Percentiles rank a stretch among this genome's conserved stretches.
Conservation (phyloP, 1,140 invertebrate genomes). For the Drosophila miranda region DNA sequence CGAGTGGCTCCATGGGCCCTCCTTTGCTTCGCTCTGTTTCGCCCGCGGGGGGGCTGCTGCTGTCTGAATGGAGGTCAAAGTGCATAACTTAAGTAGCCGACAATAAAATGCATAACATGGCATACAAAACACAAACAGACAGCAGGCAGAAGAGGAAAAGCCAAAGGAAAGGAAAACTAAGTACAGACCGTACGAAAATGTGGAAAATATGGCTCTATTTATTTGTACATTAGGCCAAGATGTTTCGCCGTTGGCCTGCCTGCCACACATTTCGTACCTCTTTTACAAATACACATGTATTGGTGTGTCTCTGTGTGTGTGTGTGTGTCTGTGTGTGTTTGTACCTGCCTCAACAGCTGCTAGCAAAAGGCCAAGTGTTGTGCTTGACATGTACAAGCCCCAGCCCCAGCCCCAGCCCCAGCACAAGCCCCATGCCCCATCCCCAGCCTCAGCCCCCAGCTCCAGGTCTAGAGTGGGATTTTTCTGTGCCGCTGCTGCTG, state of each 20-base stretch:
- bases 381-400: slow-evolving; percentile 69
- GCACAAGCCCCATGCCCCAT: background rate
- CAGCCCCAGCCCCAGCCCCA: slow-evolving; percentile 4
- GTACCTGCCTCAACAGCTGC: slow-evolving; percentile 67
- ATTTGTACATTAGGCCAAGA: slow-evolving; percentile 71
- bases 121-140: slow-evolving; percentile 42
- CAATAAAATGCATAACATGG: slow-evolving; percentile 79
- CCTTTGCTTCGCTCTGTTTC: slow-evolving; percentile 3
- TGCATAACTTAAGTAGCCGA: slow-evolving; percentile 80
- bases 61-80: slow-evolving; percentile 76
- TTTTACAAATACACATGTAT: background rate
- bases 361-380: slow-evolving; percentile 76
- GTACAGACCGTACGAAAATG: slow-evolving; percentile 60
- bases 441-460: slow-evolving; percentile 27
- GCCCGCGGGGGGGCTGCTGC: slow-evolving; percentile 18
- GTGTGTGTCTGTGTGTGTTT: slow-evolving; percentile 37
- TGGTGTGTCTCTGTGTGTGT: background rate
- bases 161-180: slow-evolving; percentile 41
- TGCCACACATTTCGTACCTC: slow-evolving; percentile 13
- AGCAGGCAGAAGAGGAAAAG: background rate
- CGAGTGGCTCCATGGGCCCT: slow-evolving; percentile 23
- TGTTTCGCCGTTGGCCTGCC: slow-evolving; percentile 48
- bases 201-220: slow-evolving; percentile 74
- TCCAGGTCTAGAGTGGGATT: slow-evolving; percentile 30
- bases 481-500: slow-evolving; percentile 4